Percentiles rank a stretch among this genome's conserved stretches.
Conservation (phyloP, 2,797 vertebrate genomes). For the Xiphophorus birchmanni region DNA sequence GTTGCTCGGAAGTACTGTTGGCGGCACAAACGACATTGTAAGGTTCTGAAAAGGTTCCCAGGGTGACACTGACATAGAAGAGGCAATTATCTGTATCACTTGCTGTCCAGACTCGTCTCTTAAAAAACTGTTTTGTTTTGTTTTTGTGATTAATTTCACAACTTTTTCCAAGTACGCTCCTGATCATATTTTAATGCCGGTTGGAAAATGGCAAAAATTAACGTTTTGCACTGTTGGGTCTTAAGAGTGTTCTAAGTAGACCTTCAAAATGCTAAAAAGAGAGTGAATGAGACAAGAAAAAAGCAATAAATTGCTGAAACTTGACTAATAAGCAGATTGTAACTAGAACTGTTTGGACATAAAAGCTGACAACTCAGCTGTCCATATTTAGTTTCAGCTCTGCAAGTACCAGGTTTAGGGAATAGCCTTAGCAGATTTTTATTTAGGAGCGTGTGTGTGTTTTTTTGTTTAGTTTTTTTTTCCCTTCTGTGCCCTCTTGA, state of each 20-base stretch:
- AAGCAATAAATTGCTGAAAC: neutral
- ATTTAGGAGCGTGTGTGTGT: neutral
- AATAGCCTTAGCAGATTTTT: neutral
- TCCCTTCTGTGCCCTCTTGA: neutral
- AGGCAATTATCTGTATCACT: neutral
- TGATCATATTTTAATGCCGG: too few relatives aligned
- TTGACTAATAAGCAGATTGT: neutral
- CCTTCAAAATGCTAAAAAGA: too few relatives aligned
- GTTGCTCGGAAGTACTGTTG: slow-evolving; percentile 23
- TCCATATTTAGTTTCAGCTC: neutral
- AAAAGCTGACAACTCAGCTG: neutral
- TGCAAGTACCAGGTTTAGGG: neutral
- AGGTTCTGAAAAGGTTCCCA: neutral
- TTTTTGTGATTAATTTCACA: neutral
- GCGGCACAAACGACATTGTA: neutral
- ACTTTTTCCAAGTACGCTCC: neutral
- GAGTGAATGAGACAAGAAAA: too few relatives aligned
- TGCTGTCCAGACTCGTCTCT: neutral
- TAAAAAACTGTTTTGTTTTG: neutral
- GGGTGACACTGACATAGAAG: neutral
- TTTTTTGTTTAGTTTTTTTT: neutral
- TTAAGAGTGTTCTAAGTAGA: too few relatives aligned
- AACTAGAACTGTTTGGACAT: neutral
- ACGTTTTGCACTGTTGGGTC: too few relatives aligned
- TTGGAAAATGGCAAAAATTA: too few relatives aligned